phyloP scores from a whole-genome alignment of 2,797 vertebrate species.

The Orientallactaga sibirica region DNA sequence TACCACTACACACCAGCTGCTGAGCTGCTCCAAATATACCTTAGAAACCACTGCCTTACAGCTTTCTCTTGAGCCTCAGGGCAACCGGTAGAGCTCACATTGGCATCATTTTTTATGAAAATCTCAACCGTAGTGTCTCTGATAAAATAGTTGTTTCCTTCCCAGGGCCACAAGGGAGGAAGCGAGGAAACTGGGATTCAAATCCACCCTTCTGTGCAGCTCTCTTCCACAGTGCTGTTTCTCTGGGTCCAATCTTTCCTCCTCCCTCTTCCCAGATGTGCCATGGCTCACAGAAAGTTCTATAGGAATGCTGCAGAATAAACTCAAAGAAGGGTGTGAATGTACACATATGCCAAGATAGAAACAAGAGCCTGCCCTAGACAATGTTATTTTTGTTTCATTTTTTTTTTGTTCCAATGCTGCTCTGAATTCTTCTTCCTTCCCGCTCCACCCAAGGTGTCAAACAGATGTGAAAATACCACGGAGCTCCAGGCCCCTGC shows the following conservation, averaged over 20 bases:
- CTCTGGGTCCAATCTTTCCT: neutral
- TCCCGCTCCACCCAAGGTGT: constrained; percentile 71
- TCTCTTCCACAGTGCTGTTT: neutral
- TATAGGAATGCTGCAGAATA: constrained; percentile 20
- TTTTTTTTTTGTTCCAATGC: constrained; percentile 2
- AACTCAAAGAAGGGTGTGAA: constrained; percentile 49
- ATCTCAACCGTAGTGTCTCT: neutral
- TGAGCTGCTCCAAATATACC: neutral
- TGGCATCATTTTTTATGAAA: neutral
- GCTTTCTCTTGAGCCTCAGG: neutral
- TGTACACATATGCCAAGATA: constrained; percentile 20
- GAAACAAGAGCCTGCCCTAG: constrained; percentile 51
- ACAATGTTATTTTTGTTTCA: constrained; percentile 59
- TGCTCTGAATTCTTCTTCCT: constrained; percentile 58
- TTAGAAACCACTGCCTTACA: neutral
- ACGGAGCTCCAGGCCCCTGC: constrained; percentile 42
- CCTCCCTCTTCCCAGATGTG: constrained; percentile 7
- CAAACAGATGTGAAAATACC: constrained; percentile 77
- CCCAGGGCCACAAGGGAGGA: neutral
- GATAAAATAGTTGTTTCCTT: neutral
- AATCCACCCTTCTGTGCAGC: neutral
- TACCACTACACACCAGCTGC: too few relatives aligned
- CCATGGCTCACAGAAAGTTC: neutral
- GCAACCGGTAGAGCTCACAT: neutral
- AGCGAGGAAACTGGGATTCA: neutral